These are phyloP conservation scores for Ictalurus punctatus DNA, from an alignment of 2,113 vertebrate genomes.

Conservation along the genomic window DNA sequence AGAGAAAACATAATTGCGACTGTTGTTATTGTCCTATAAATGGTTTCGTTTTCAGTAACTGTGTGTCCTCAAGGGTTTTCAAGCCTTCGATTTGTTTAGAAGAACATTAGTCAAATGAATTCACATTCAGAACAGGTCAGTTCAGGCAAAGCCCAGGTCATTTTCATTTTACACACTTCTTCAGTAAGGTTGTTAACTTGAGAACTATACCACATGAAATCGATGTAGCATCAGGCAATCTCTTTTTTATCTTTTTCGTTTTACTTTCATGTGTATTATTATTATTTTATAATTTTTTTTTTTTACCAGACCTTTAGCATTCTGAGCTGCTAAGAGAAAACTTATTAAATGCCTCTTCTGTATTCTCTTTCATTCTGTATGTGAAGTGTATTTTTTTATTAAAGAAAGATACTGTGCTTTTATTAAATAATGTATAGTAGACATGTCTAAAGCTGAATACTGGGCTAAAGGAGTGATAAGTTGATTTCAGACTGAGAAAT, in stretches of 20 bases:
- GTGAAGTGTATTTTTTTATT: background rate
- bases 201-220: background rate
- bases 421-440: background rate
- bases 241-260: background rate
- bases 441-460: background rate
- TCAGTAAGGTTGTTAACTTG: slow-evolving; percentile 5
- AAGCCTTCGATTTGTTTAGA: slow-evolving; percentile 35
- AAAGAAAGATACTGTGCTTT: background rate
- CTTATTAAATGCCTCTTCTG: slow-evolving; percentile 2
- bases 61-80: slow-evolving; percentile 26
- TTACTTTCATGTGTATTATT: background rate
- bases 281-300: background rate
- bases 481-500: background rate
- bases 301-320: slow-evolving; percentile 7
- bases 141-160: slow-evolving; percentile 10
- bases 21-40: slow-evolving; percentile 28
- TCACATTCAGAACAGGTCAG: slow-evolving; percentile 23
- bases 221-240: background rate
- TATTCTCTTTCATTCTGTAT: slow-evolving; percentile 9
- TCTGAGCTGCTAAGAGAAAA: slow-evolving; percentile 4
- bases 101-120: slow-evolving; percentile 35
- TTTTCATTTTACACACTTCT: slow-evolving; percentile 23
- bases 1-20: background rate
- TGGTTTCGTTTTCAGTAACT: slow-evolving; percentile 34
- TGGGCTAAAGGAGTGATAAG: background rate